Conservation (phyloP, 1,140 invertebrate genomes). For the Drosophila athabasca region DNA sequence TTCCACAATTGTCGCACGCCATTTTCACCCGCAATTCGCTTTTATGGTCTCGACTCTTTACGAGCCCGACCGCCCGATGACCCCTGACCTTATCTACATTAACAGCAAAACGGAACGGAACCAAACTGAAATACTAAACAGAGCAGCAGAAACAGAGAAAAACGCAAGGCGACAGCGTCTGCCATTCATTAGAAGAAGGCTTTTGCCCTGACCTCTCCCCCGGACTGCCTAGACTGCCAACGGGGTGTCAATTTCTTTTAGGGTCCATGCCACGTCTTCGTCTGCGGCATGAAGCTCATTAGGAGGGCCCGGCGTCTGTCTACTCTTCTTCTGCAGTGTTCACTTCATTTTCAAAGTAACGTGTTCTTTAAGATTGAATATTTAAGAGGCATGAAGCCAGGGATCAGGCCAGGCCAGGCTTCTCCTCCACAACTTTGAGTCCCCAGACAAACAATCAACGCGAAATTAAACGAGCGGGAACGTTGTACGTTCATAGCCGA, state of each 20-base stretch:
- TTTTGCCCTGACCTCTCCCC: not conserved
- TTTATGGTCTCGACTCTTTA: constrained; percentile 66
- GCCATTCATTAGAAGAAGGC: too few species aligned
- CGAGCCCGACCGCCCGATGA: constrained; percentile 48
- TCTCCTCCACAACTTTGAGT: too few species aligned
- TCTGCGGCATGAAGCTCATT: constrained; percentile 52
- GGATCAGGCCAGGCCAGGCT: too few species aligned
- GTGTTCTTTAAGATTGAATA: too few species aligned
- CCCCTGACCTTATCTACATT: constrained; percentile 74
- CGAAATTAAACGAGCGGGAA: too few species aligned
- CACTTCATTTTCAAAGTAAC: not conserved
- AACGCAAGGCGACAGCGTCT: too few species aligned
- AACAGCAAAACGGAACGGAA: constrained; percentile 4
- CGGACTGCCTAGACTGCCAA: constrained; percentile 28
- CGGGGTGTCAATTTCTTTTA: constrained; percentile 64
- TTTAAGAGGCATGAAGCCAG: too few species aligned
- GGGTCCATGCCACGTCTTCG: constrained; percentile 16
- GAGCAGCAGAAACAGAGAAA: too few species aligned
- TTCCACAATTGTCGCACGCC: constrained; percentile 22
- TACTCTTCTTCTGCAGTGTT: constrained; percentile 7
- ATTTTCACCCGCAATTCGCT: constrained; percentile 48
- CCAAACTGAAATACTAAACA: too few species aligned
- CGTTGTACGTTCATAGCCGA: too few species aligned
- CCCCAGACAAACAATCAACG: too few species aligned
- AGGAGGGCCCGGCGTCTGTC: constrained; percentile 43